Evolutionary conservation across 2,113 vertebrate species (phyloP), one percentile per base, ranked within the genome.

Genomic region (Brachyistius frenatus): DNA sequence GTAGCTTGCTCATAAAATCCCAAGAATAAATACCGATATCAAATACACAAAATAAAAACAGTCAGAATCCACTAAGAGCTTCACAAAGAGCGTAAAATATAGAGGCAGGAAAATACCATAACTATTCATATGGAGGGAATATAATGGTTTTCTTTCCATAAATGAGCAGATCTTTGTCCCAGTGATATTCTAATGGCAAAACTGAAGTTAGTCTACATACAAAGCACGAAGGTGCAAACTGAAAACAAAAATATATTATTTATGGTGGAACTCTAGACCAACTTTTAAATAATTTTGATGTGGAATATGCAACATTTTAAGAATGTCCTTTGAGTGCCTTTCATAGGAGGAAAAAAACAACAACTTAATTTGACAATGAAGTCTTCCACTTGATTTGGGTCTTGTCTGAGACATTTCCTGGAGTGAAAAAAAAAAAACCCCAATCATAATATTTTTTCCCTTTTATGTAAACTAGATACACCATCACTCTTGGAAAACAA

Each of bases 21-120:
- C 63, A 52, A 77, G 8, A 89, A 93, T 90, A 91, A 91, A 92
- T 91, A 91, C 32, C 14, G 63, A 11, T 1, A 85, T 37, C 15
- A 80, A 58, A 84, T 0, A 66, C 3, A 69, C 50, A 81, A 58
- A 54, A 61, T 3, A 62, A 39, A 44, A 55, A 7, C 9, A 50
- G 5, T 11, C 14, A 50, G 2, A 61, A 74, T 63, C 54, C 16
- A n/a, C 4, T 9, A 78, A 88, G 64, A 84, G 69, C 80, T 83
- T 76, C 33, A 58, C 8, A 7, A 64, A 66, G 66, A 57, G 1
- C 31, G 33, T 50, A 65, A 68, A 71, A 61, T 7, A 57, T 5
- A 52, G 55, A 68, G 35, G 30, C 37, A 66, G 5, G 35, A 50
- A 41, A 23, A 63, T 2, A 7, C 7, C 11, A 65, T 13, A 49